Conservation (phyloP, 2,113 vertebrate genomes). For the Chaetodon trifascialis region DNA sequence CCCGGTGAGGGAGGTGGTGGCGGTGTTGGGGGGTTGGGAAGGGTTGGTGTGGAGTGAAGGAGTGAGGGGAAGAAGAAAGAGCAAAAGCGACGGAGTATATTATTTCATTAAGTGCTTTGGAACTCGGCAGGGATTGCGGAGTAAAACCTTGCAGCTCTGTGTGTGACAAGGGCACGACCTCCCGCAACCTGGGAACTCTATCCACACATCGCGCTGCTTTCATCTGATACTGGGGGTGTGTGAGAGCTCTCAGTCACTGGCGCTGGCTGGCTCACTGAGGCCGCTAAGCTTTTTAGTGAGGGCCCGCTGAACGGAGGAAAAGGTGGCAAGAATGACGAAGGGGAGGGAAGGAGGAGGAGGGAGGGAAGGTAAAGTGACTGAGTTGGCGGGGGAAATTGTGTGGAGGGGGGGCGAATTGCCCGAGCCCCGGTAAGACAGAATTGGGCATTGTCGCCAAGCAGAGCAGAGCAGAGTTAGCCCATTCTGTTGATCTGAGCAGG, state of each 20-base stretch:
- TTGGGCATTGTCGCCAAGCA: constrained; percentile 90
- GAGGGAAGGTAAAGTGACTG: constrained; percentile 68
- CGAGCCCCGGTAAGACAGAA: constrained; percentile 88
- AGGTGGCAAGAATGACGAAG: constrained; percentile 63
- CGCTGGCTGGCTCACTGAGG: constrained; percentile 78
- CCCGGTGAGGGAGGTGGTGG: constrained; percentile 41
- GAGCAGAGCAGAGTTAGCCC: constrained; percentile 82
- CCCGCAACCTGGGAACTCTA: constrained; percentile 89
- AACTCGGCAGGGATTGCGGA: constrained; percentile 88
- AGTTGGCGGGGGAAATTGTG: constrained; percentile 35
- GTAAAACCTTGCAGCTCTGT: constrained; percentile 90
- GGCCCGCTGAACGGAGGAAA: constrained; percentile 64
- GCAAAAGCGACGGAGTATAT: constrained; percentile 86
- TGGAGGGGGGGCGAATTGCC: constrained; percentile 45
- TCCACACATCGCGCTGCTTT: constrained; percentile 67
- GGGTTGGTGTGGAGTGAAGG: constrained; percentile 50
- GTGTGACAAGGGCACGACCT: constrained; percentile 95
- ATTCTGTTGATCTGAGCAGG: constrained; percentile 97
- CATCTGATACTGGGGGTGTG: constrained; percentile 72
- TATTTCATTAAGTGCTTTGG: constrained; percentile 97
- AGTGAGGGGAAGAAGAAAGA: constrained; percentile 67
- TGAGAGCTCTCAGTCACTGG: constrained; percentile 85
- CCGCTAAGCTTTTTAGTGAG: constrained; percentile 83
- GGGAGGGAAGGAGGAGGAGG: constrained; percentile 51
- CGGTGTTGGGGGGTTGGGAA: constrained; percentile 44